Evolutionary conservation across 30 jellyfish, hydroid and myxozoan species (phyloP).

Genomic region (Turritopsis rubra): DNA sequence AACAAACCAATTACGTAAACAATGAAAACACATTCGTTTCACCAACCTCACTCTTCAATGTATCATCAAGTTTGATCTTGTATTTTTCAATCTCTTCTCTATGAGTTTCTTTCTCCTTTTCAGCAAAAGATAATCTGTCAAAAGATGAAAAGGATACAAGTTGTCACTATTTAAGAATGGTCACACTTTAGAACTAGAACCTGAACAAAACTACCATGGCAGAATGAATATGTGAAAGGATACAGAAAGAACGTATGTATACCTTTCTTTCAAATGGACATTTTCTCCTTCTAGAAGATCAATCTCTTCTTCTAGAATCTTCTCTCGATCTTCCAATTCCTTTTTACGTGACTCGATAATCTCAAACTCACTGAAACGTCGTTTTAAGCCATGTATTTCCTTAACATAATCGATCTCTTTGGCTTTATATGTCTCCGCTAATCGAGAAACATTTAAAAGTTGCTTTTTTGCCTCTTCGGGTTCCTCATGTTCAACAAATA

Average conservation of each 20-base stretch:
- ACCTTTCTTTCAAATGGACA: conserved; percentile 28
- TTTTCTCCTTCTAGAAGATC: conserved; percentile 34
- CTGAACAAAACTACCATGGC: no score
- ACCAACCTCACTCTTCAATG: conserved; percentile 23
- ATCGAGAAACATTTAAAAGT: conserved; percentile 39
- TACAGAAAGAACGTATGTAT: no score
- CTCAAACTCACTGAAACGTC: conserved; percentile 28
- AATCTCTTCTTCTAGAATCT: conserved; percentile 10
- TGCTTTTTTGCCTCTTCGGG: conserved; percentile 36
- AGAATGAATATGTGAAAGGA: no score
- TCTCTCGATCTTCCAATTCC: conserved; percentile 21
- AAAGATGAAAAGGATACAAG: neutral
- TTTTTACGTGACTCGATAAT: conserved; percentile 32
- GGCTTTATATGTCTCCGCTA: conserved; percentile 55
- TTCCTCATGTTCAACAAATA: conserved; percentile 47
- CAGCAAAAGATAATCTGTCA: neutral
- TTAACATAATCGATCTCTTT: conserved; percentile 27
- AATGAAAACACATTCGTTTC: neutral
- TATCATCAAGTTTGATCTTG: neutral
- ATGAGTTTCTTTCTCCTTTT: conserved; percentile 6
- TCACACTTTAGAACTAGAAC: no score
- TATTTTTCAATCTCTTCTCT: conserved; percentile 39
- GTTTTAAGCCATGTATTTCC: conserved; percentile 42
- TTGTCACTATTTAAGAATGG: no score
- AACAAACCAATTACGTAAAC: no score